Percentiles rank a stretch among this genome's conserved stretches.
These are phyloP conservation scores for Agriopis marginaria DNA, from an alignment of 2,888 invertebrate genomes.

Conservation along the genomic window DNA sequence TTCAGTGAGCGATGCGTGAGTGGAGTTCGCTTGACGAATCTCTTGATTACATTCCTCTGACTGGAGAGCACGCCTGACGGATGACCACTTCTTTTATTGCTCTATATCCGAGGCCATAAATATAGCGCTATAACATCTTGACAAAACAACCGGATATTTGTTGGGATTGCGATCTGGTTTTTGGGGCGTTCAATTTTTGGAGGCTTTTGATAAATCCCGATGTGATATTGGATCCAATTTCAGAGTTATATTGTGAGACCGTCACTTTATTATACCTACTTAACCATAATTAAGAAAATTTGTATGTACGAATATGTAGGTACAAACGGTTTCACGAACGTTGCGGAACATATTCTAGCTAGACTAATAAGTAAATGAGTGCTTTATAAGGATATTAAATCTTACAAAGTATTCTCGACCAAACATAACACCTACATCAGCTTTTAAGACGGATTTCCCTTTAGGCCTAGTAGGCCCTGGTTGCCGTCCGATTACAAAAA, in stretches of 20 bases:
- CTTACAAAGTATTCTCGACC: no score
- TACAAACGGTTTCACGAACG: no score
- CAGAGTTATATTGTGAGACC: constrained; percentile 10
- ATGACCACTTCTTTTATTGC: constrained; percentile 75
- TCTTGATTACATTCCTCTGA: constrained; percentile 77
- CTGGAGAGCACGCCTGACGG: constrained; percentile 68
- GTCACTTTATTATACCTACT: not conserved
- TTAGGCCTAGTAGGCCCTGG: no score
- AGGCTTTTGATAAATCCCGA: constrained; percentile 32
- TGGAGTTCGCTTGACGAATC: constrained; percentile 66
- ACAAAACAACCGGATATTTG: constrained; percentile 50
- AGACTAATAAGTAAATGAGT: no score
- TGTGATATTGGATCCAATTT: constrained; percentile 45
- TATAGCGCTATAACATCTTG: constrained; percentile 60
- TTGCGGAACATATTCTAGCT: no score
- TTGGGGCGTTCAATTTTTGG: constrained; percentile 18
- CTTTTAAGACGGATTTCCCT: no score
- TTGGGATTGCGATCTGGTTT: constrained; percentile 18
- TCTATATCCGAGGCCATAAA: constrained; percentile 61
- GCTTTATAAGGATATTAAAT: no score
- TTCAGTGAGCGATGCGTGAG: constrained; percentile 61
- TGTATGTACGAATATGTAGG: not conserved
- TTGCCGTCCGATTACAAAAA: no score
- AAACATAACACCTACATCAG: no score
- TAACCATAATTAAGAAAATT: constrained; percentile 1